A percentile compares a stretch with the other conserved stretches of the same genome.
Evolutionary conservation across 2,113 vertebrate species (phyloP).

Genomic region (Coturnix japonica): DNA sequence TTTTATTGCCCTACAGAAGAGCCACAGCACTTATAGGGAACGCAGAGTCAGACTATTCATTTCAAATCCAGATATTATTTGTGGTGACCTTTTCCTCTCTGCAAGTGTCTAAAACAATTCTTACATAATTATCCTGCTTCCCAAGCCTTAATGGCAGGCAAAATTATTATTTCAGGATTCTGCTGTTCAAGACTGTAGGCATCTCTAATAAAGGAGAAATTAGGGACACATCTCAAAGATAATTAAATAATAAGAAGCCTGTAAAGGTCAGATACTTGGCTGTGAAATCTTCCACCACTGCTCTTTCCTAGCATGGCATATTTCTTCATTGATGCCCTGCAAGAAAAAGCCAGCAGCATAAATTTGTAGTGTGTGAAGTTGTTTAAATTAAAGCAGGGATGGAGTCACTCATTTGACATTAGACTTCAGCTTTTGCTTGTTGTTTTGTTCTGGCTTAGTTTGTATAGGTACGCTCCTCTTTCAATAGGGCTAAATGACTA

Average conservation of each 20-base stretch:
- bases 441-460: background rate
- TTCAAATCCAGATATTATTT: slow-evolving; percentile 26
- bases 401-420: background rate
- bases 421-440: background rate
- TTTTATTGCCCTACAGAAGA: background rate
- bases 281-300: background rate
- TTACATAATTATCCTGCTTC: background rate
- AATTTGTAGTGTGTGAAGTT: background rate
- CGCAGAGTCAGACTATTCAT: background rate
- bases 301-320: background rate
- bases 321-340: background rate
- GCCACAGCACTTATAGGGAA: background rate
- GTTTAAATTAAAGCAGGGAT: background rate
- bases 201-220: slow-evolving; percentile 31
- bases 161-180: slow-evolving; percentile 53
- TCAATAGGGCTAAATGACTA: background rate
- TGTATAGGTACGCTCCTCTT: background rate
- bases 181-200: background rate
- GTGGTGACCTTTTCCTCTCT: slow-evolving; percentile 23
- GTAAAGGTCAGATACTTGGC: slow-evolving; percentile 49
- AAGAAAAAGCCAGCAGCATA: background rate
- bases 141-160: background rate
- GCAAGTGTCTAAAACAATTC: slow-evolving; percentile 5
- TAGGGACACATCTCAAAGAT: slow-evolving; percentile 8
- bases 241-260: slow-evolving; percentile 51